Conservation (phyloP, 1,140 invertebrate genomes). For the Tachypleus tridentatus region DNA sequence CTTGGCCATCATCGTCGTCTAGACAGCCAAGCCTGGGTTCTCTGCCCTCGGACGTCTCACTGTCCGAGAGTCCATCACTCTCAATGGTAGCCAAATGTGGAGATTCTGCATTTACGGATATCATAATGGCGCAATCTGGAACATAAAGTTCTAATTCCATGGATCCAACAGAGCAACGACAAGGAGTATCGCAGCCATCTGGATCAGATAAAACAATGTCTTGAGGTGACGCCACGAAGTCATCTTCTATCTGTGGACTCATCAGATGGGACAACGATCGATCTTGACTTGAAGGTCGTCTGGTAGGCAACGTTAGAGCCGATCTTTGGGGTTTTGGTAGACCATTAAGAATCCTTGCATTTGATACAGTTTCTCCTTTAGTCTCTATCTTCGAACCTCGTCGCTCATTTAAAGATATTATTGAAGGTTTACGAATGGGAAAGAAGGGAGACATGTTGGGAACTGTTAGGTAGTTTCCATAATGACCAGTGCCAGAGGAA, state of each 20-base stretch:
- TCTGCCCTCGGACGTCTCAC: conserved; percentile 9
- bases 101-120: conserved; percentile 16
- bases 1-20: conserved; percentile 1
- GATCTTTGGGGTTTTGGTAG: no score
- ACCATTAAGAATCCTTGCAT: no score
- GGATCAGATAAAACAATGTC: conserved; percentile 25
- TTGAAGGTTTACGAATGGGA: no score
- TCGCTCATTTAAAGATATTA: no score
- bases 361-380: no score
- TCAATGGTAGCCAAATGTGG: conserved; percentile 26
- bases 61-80: conserved; percentile 27
- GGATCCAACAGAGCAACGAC: conserved; percentile 6
- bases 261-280: conserved; percentile 5
- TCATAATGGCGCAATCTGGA: conserved; percentile 14
- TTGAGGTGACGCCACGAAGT: conserved; percentile 24
- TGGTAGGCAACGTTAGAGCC: no score
- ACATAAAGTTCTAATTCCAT: conserved; percentile 22
- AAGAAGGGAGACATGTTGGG: no score
- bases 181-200: conserved; percentile 23
- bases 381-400: no score
- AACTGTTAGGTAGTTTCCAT: no score
- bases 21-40: not conserved
- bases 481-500: no score
- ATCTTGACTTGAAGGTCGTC: conserved; percentile 3
- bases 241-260: conserved; percentile 14